These are phyloP conservation scores for Theodoxus fluviatilis DNA, from an alignment of 2,888 invertebrate species.

Conservation along the genomic window DNA sequence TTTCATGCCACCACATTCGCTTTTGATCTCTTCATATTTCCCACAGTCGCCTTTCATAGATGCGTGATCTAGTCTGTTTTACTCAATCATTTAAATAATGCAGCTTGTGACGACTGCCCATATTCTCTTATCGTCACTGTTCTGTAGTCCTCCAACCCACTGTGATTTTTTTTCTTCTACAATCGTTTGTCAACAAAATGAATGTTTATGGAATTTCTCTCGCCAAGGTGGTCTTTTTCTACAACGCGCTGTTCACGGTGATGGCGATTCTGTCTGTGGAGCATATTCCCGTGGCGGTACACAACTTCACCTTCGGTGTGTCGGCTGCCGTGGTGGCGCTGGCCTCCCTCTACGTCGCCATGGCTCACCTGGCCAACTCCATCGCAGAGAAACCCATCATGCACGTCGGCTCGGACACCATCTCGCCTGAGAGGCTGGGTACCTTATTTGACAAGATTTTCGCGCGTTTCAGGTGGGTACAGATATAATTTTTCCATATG, in stretches of 20 bases:
- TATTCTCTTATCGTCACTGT: too few relatives aligned
- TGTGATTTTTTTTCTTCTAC: too few relatives aligned
- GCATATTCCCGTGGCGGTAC: conserved; percentile 38
- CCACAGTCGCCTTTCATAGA: too few relatives aligned
- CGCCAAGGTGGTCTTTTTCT: conserved; percentile 43
- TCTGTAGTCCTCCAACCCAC: too few relatives aligned
- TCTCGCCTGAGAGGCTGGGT: conserved; percentile 34
- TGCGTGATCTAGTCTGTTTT: too few relatives aligned
- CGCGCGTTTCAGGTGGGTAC: conserved; percentile 23
- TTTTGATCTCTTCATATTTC: too few relatives aligned
- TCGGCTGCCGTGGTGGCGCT: conserved; percentile 35
- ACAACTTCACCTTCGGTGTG: conserved; percentile 44
- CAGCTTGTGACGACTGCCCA: too few relatives aligned
- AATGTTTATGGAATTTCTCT: too few relatives aligned
- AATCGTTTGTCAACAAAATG: too few relatives aligned
- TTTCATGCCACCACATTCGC: too few relatives aligned
- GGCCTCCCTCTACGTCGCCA: conserved; percentile 37
- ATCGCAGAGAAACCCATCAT: conserved; percentile 47
- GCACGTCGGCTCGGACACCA: conserved; percentile 40
- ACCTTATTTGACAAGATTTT: conserved; percentile 28
- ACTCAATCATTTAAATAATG: too few relatives aligned
- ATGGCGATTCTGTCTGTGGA: conserved; percentile 40
- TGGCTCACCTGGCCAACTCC: conserved; percentile 43
- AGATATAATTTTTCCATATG: not conserved
- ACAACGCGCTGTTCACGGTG: conserved; percentile 39